phyloP scores from a whole-genome alignment of 2,113 vertebrate genomes.

The Mus musculus region GRCm39 chr11:103557001-103557500 shows the following conservation, averaged over 20 bases:
- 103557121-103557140: not conserved
- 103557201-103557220: constrained; percentile 40
- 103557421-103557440: not conserved
- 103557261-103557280: constrained; percentile 68
- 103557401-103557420: not conserved
- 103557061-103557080: constrained; percentile 11
- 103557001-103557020: not conserved
- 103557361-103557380: not conserved
- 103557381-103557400: not conserved
- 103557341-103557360: not conserved
- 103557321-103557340: constrained; percentile 36
- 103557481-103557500: not conserved
- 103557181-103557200: constrained; percentile 38
- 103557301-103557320: constrained; percentile 43
- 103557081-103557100: not conserved
- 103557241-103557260: constrained; percentile 58
- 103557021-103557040: not conserved
- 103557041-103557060: constrained; percentile 52
- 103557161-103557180: not conserved
- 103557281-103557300: constrained; percentile 43
- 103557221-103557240: constrained; percentile 68
- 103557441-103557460: not conserved
- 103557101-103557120: constrained; percentile 50
- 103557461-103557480: not conserved
- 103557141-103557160: constrained; percentile 23